A percentile compares a stretch with the other conserved stretches of the same genome.
These are phyloP conservation scores for Drepanosiphum platanoidis DNA, from an alignment of 2,888 invertebrate genomes.

Conservation along the genomic window DNA sequence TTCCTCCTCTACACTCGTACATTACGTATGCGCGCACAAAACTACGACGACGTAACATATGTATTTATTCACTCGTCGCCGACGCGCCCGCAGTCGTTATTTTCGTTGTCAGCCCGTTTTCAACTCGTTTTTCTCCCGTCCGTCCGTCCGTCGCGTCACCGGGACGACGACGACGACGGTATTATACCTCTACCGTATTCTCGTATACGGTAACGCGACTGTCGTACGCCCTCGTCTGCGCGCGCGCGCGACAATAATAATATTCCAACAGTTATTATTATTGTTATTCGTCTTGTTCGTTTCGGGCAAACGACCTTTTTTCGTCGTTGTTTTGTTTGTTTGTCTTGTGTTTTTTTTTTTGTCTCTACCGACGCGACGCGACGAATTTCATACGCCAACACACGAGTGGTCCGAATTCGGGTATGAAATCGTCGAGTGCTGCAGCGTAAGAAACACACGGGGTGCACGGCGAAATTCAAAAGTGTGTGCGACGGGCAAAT, in stretches of 20 bases:
- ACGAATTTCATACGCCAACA: no score
- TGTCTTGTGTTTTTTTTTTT: no score
- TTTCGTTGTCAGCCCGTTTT: conserved; percentile 16
- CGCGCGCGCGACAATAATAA: no score
- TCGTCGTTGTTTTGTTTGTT: not conserved
- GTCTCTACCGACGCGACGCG: no score
- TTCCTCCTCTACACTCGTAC: not conserved
- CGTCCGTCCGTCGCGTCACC: not conserved
- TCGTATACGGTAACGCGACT: not conserved
- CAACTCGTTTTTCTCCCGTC: conserved; percentile 12
- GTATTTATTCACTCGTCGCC: conserved; percentile 17
- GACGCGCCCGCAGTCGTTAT: not conserved
- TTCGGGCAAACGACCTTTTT: not conserved
- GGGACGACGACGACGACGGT: not conserved
- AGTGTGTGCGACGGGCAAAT: no score
- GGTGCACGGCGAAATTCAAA: no score
- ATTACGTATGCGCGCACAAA: not conserved
- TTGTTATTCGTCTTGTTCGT: not conserved
- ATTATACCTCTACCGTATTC: not conserved
- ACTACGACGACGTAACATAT: conserved; percentile 19
- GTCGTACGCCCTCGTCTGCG: not conserved
- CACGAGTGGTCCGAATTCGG: no score
- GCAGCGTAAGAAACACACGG: no score
- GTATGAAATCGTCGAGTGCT: no score
- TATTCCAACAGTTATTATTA: not conserved